Base-by-base conservation (phyloP, 1,140 invertebrate genomes). In the Drosophila kikkawai region DNA sequence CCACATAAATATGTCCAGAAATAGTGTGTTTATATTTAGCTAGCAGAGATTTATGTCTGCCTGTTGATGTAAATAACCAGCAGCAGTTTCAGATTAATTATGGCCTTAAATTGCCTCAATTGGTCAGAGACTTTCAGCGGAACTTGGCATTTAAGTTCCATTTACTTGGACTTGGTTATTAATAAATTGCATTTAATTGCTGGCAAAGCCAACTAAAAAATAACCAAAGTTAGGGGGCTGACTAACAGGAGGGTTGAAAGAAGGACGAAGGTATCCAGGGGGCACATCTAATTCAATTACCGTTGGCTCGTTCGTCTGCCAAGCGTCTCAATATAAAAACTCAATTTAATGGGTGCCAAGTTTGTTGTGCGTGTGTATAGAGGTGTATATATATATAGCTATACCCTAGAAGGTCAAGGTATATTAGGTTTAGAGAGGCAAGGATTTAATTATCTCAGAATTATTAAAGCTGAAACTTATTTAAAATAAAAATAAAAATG, bases 331-430 rank as follows among this genome's bases (percentile, higher is more conserved):
- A 78, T 81, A 84, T 81, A 84, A 85, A 73, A 85, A 85, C 82
- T 85, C 78, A 85, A 85, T 84, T 84, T 85, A 84, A 81, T 81
- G 82, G 78, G 73, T 74, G 78, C 74, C 78, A 80, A 85, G 70
- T 71, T 83, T 68, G 45, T 50, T 41, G 37, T 67, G 39, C 17
- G 29, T 4, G 34, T 17, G 11, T 55, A 29, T 13, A n/a, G 8
- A 29, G 47, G 36, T 39, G 11, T 32, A 36, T 15, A 12, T 17
- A 39, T 19, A 41, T n/a, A 22, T 4, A 19, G 0, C 5, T 7
- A 42, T 64, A 26, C 37, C 51, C 51, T 55, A 1, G 41, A 0
- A 26, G 32, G 12, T 1, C 3, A 22, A 1, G 29, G 56, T 7
- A 42, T 32, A 8, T 0, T 0, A 0, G 3, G 29, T 12, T 32